phyloP scores from a whole-genome alignment of 2,888 invertebrate species.

The Callinectes sapidus region DNA sequence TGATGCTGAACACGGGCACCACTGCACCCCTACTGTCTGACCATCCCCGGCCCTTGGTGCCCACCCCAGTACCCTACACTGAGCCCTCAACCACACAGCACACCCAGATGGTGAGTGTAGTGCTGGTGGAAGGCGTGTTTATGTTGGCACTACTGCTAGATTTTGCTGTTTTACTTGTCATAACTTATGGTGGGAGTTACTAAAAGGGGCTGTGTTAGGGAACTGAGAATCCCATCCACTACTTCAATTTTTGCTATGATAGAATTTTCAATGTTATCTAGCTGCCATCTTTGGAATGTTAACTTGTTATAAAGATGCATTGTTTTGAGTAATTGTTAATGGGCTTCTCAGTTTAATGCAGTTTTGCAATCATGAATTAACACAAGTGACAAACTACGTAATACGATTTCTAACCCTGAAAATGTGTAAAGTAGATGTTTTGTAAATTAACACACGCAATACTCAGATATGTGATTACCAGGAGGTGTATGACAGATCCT shows the following conservation, averaged over 20 bases:
- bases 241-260: too few relatives aligned
- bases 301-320: too few relatives aligned
- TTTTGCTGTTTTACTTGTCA: neutral
- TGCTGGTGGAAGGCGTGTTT: neutral
- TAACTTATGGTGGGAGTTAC: neutral
- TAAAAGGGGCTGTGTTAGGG: too few relatives aligned
- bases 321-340: neutral
- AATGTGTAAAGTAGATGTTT: too few relatives aligned
- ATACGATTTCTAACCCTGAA: too few relatives aligned
- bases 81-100: slow-evolving; percentile 66
- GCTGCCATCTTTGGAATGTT: neutral
- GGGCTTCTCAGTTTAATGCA: too few relatives aligned
- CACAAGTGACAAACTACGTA: too few relatives aligned
- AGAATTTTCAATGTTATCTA: neutral
- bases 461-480: neutral
- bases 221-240: too few relatives aligned
- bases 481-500: neutral
- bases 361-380: too few relatives aligned
- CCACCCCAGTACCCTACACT: slow-evolving; percentile 67
- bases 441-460: too few relatives aligned
- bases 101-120: slow-evolving; percentile 67
- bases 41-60: slow-evolving; percentile 71
- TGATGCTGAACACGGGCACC: slow-evolving; percentile 72
- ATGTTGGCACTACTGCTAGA: neutral
- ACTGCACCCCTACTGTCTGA: slow-evolving; percentile 72